phyloP scores from a whole-genome alignment of 1,140 invertebrate species.

The Platorchestia sp. region DNA sequence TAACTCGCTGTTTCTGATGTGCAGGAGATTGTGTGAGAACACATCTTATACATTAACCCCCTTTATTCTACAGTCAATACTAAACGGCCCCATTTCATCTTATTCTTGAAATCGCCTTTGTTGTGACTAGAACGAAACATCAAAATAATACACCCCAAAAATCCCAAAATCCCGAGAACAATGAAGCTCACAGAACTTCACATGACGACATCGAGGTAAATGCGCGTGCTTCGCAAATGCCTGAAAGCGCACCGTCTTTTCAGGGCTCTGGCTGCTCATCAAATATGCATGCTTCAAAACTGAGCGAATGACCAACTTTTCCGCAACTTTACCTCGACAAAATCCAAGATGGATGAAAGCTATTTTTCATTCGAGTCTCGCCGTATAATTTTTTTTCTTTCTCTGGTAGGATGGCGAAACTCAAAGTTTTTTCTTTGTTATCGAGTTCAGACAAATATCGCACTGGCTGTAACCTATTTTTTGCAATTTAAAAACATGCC shows the following conservation, averaged over 20 bases:
- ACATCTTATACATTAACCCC: too few relatives aligned
- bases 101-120: too few relatives aligned
- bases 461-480: neutral
- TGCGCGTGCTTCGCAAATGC: neutral
- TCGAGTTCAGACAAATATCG: neutral
- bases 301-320: slow-evolving; percentile 14
- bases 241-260: neutral
- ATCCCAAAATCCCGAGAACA: too few relatives aligned
- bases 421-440: neutral
- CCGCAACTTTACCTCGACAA: neutral
- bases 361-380: neutral
- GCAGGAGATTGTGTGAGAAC: too few relatives aligned
- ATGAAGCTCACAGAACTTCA: too few relatives aligned
- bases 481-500: neutral
- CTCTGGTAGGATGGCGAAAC: neutral
- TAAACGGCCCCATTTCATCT: too few relatives aligned
- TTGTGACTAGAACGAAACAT: too few relatives aligned
- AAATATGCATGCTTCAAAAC: slow-evolving; percentile 20
- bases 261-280: neutral
- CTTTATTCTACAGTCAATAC: too few relatives aligned
- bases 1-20: too few relatives aligned
- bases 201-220: neutral
- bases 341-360: neutral
- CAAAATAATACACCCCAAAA: too few relatives aligned
- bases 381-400: neutral